These are phyloP conservation scores for Ptilodon capucinus DNA, from an alignment of 2,888 invertebrate species.

Conservation along the genomic window DNA sequence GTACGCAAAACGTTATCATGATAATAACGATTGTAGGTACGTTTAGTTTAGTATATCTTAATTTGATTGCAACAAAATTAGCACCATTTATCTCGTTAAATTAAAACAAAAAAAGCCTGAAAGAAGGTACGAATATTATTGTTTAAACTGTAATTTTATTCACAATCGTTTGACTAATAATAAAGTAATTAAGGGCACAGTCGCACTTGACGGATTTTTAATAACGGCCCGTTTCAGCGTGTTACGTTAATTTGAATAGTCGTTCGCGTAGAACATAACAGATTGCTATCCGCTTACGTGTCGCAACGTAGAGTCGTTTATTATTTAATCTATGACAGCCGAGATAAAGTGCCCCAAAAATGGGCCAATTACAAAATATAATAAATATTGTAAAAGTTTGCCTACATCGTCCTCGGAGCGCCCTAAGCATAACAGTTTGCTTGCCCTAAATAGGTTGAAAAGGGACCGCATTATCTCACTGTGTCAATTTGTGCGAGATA, in stretches of 20 bases:
- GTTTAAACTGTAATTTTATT: conserved; percentile 3
- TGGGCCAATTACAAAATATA: conserved; percentile 78
- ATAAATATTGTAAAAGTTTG: conserved; percentile 72
- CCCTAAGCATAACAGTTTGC: conserved; percentile 72
- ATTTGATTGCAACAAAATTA: too few species aligned
- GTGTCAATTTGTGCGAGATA: conserved; percentile 58
- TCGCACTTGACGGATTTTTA: conserved; percentile 26
- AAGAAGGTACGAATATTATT: not conserved
- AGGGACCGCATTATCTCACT: conserved; percentile 67
- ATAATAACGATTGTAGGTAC: too few species aligned
- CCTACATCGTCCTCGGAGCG: conserved; percentile 51
- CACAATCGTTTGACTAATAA: conserved; percentile 22
- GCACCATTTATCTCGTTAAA: too few species aligned
- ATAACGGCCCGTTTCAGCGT: conserved; percentile 20
- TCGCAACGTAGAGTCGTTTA: conserved; percentile 51
- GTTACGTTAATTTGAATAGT: conserved; percentile 48
- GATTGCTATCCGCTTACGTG: conserved; percentile 40
- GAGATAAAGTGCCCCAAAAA: conserved; percentile 54
- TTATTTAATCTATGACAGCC: conserved; percentile 59
- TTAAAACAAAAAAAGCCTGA: too few species aligned
- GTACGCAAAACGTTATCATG: too few species aligned
- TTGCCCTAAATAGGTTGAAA: conserved; percentile 63
- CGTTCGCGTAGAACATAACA: conserved; percentile 40
- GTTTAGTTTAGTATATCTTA: too few species aligned
- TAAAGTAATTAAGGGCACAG: conserved; percentile 23